Conservation (phyloP, 2,888 invertebrate genomes). For the Synanthedon vespiformis region DNA sequence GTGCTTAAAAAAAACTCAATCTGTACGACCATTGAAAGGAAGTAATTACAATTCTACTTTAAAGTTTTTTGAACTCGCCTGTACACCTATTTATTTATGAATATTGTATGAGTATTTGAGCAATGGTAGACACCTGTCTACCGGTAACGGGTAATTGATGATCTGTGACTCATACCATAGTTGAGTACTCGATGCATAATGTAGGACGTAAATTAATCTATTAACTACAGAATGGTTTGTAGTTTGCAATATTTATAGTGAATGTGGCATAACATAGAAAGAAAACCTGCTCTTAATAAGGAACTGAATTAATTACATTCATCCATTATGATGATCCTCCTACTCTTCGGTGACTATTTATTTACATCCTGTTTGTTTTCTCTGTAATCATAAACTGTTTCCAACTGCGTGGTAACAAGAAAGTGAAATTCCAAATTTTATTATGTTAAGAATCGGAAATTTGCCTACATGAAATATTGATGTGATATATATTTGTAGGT, state of each 20-base stretch:
- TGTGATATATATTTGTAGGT: constrained; percentile 24
- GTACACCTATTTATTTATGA: too few species aligned
- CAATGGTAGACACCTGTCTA: not conserved
- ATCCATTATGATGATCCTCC: too few species aligned
- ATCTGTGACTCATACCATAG: not conserved
- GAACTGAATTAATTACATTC: too few species aligned
- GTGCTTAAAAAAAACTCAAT: constrained; percentile 27
- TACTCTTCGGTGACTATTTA: too few species aligned
- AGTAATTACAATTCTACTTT: constrained; percentile 31
- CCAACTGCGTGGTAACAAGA: not conserved
- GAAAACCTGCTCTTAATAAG: too few species aligned
- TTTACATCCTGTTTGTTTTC: too few species aligned
- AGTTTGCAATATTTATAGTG: too few species aligned
- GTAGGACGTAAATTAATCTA: not conserved
- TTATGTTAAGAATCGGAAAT: not conserved
- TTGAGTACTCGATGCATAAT: not conserved
- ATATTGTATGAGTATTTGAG: not conserved
- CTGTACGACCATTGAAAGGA: constrained; percentile 21
- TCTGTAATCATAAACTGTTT: too few species aligned
- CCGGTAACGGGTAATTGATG: not conserved
- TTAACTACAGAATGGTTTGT: too few species aligned
- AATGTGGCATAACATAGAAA: too few species aligned
- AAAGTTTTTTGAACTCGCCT: constrained; percentile 35
- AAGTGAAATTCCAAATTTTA: not conserved
- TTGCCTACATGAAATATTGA: not conserved